Base-by-base conservation (phyloP, 2,888 invertebrate species). In the Macrosiphum euphorbiae region DNA sequence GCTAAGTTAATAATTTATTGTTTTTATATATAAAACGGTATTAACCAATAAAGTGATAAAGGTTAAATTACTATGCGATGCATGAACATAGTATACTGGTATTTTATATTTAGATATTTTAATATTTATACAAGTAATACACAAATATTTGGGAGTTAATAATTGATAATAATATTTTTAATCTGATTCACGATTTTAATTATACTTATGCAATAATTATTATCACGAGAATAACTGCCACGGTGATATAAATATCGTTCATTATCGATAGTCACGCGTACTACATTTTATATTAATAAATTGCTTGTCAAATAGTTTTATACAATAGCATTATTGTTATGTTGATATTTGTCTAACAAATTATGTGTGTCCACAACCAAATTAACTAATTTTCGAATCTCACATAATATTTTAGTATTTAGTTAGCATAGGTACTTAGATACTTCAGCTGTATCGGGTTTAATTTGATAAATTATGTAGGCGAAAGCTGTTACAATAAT, bases 1-100 rank as follows among this genome's bases (percentile, higher is more conserved):
- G 85, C 44, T 85, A 58, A 91, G 58, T 91, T 35, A 58, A 47
- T 86, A 86, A 86, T 86, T 86, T 91, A 91, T 58, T 58, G 35
- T 61, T 58, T 86, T 61, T n/a, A 20, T 84, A 55, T 16, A 58
- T 88, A 58, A 55, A 44, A 88, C 28, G 5, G 24, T 58, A 41
- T 88, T 88, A 41, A 41, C 16, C 28, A 58, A 44, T 58, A 88
- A 88, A 5, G 24, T 16, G 1, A 1, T 16, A 67, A n/a, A n/a
- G n/a, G 4, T 67, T n/a, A 55, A 55, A 24, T 24, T 20, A 55
- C 55, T 55, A 55, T 55, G 52, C 52, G 55, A 24, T 55, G 7
- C 55, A 20, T 55, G 20, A 13, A 20, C 24, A 55, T 55, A 52
- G 24, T 55, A 55, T 55, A 55, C 24, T 24, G 16, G 5, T 55